Conservation (phyloP, 2,113 vertebrate species). For the Phrynosoma platyrhinos region DNA sequence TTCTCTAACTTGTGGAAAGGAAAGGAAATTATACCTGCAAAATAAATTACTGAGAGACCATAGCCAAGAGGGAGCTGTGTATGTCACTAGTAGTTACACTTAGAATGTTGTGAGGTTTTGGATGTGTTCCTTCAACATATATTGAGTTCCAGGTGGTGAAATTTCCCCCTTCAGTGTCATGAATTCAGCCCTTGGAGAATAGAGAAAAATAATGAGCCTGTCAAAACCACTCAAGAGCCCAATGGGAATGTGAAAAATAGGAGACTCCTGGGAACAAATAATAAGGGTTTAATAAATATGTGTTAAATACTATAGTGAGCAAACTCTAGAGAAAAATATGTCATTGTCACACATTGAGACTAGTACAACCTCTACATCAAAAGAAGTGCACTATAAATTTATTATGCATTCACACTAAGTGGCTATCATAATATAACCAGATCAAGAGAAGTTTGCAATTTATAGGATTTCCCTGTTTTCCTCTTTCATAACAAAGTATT, state of each 20-base stretch:
- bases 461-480: neutral
- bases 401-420: neutral
- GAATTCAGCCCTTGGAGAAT: slow-evolving; percentile 36
- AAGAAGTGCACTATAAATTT: slow-evolving; percentile 4
- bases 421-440: neutral
- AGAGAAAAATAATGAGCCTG: slow-evolving; percentile 27
- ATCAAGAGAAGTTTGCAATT: neutral
- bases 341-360: neutral
- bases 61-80: slow-evolving; percentile 35
- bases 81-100: slow-evolving; percentile 15
- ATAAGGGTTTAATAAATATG: slow-evolving; percentile 16
- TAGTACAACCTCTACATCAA: neutral
- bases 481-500: neutral
- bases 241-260: slow-evolving; percentile 34
- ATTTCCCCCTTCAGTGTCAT: slow-evolving; percentile 27
- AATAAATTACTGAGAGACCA: slow-evolving; percentile 15
- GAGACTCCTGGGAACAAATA: neutral
- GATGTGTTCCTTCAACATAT: slow-evolving; percentile 45
- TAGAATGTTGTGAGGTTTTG: slow-evolving; percentile 38
- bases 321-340: neutral
- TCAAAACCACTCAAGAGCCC: slow-evolving; percentile 52
- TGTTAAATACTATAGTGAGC: neutral
- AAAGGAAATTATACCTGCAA: slow-evolving; percentile 33
- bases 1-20: slow-evolving; percentile 23
- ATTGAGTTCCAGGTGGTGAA: slow-evolving; percentile 48